Evolutionary conservation across 2,888 invertebrate genomes (phyloP).

Genomic region (Colletes collaris): DNA sequence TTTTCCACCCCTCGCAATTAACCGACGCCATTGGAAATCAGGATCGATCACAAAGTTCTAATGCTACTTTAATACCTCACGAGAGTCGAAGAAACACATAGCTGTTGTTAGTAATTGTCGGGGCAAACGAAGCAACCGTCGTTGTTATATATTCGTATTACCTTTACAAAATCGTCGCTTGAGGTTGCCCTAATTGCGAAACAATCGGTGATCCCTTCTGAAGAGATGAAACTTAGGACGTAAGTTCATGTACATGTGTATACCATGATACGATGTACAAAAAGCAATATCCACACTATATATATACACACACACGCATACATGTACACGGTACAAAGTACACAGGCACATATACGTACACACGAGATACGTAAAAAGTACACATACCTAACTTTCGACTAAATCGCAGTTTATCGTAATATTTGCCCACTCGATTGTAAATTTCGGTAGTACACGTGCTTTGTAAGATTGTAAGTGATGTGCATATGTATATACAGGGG

Average conservation of each 20-base stretch:
- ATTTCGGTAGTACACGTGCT: slow-evolving; percentile 59
- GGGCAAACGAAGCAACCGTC: slow-evolving; percentile 28
- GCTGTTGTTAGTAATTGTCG: neutral
- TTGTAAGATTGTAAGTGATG: slow-evolving; percentile 61
- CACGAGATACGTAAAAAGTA: slow-evolving; percentile 57
- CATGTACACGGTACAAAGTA: slow-evolving; percentile 17
- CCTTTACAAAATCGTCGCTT: slow-evolving; percentile 30
- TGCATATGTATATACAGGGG: slow-evolving; percentile 65
- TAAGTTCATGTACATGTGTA: slow-evolving; percentile 60
- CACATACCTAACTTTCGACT: slow-evolving; percentile 57
- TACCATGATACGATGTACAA: slow-evolving; percentile 72
- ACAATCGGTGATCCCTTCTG: slow-evolving; percentile 22
- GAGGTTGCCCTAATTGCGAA: slow-evolving; percentile 34
- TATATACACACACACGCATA: slow-evolving; percentile 5
- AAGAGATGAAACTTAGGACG: slow-evolving; percentile 23
- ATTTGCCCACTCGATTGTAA: slow-evolving; percentile 58
- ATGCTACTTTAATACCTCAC: slow-evolving; percentile 15
- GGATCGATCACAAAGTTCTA: neutral
- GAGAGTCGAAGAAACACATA: neutral
- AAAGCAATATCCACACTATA: slow-evolving; percentile 74
- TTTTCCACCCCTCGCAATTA: neutral
- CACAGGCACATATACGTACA: slow-evolving; percentile 51
- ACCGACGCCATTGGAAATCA: neutral
- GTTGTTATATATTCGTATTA: slow-evolving; percentile 30
- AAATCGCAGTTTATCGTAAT: slow-evolving; percentile 55